Percentiles rank a stretch among this genome's conserved stretches.
Evolutionary conservation across 2,113 vertebrate genomes (phyloP).

Genomic region (Prionailurus viverrinus): DNA sequence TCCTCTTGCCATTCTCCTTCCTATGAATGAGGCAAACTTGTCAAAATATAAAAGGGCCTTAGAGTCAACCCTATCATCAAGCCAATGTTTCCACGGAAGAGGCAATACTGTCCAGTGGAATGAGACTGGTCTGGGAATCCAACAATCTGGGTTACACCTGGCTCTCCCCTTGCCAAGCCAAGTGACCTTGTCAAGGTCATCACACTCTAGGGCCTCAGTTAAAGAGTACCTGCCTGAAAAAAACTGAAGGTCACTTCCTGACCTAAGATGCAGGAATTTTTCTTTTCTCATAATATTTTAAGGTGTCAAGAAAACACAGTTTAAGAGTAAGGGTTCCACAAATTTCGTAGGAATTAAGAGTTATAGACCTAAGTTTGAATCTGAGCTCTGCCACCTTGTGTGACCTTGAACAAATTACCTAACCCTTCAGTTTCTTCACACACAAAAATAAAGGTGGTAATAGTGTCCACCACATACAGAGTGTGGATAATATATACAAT

Average conservation of each 20-base stretch:
- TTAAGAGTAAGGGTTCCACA: neutral
- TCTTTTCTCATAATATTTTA: conserved; percentile 3
- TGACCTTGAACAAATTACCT: conserved; percentile 46
- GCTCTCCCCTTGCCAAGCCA: neutral
- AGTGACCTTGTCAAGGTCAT: conserved; percentile 55
- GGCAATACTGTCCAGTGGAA: neutral
- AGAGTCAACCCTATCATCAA: neutral
- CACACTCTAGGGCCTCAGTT: neutral
- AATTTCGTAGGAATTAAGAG: neutral
- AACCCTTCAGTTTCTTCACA: neutral
- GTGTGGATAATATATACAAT: neutral
- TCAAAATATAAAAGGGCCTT: neutral
- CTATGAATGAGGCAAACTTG: conserved; percentile 23
- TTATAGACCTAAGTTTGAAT: conserved; percentile 23
- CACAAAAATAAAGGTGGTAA: conserved; percentile 7
- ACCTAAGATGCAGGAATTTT: conserved; percentile 30
- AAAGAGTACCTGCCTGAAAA: conserved; percentile 22
- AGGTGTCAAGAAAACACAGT: conserved; percentile 17
- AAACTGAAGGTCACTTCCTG: neutral
- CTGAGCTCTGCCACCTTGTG: conserved; percentile 15
- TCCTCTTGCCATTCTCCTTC: conserved; percentile 60
- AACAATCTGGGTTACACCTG: neutral
- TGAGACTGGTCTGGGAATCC: conserved; percentile 5
- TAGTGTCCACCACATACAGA: neutral
- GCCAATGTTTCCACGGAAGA: neutral